A percentile compares a stretch with the other conserved stretches of the same genome.
Evolutionary conservation across 1,140 invertebrate species (phyloP).

Genomic region (Drosophila orosa): DNA sequence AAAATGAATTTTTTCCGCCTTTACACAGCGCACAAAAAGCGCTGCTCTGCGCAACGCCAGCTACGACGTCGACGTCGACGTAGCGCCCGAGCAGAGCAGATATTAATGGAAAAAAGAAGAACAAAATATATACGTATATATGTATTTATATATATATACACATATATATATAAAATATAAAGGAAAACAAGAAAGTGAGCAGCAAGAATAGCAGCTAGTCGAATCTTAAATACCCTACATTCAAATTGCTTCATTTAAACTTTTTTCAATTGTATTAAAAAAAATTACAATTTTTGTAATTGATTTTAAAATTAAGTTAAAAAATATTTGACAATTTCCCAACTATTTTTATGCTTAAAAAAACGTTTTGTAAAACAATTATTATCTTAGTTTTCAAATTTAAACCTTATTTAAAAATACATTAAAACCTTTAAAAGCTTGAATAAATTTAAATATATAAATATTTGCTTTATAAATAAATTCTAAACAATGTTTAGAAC

Average conservation of each 20-base stretch:
- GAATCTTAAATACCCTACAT: slow-evolving; percentile 51
- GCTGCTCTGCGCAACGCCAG: slow-evolving; percentile 39
- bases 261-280: not conserved
- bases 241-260: not conserved
- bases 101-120: slow-evolving; percentile 76
- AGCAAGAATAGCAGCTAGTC: slow-evolving; percentile 23
- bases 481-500: not conserved
- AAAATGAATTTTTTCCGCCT: slow-evolving; percentile 76
- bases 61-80: slow-evolving; percentile 50
- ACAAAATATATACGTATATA: slow-evolving; percentile 40
- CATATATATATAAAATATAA: slow-evolving; percentile 68
- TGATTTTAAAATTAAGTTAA: no score
- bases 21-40: slow-evolving; percentile 68
- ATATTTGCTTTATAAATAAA: not conserved
- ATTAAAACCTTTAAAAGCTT: not conserved
- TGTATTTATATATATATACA: slow-evolving; percentile 30
- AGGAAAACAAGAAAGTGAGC: slow-evolving; percentile 66
- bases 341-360: no score
- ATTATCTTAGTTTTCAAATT: no score
- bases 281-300: no score
- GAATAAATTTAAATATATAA: not conserved
- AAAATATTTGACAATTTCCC: no score
- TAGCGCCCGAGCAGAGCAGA: slow-evolving; percentile 60
- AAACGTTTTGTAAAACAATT: no score
- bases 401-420: not conserved